These are phyloP conservation scores for Epirrita christyi DNA, from an alignment of 2,888 invertebrate genomes.

Conservation along the genomic window DNA sequence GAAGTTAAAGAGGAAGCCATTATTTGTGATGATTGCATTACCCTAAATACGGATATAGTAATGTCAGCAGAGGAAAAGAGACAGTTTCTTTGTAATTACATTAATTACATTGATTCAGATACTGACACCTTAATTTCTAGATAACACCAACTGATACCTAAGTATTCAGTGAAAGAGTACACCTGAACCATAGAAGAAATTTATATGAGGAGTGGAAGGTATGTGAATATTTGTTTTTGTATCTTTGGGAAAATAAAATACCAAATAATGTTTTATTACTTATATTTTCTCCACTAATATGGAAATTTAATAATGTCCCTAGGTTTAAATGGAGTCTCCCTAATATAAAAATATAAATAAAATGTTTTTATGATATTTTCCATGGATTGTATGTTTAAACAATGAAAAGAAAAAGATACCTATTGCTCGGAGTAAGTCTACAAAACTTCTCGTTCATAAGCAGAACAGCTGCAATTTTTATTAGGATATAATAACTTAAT, in stretches of 20 bases:
- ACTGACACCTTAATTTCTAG: constrained; percentile 25
- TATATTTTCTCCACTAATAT: constrained; percentile 68
- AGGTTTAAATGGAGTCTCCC: constrained; percentile 59
- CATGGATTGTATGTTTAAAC: constrained; percentile 42
- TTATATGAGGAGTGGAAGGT: constrained; percentile 10
- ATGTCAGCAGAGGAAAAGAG: constrained; percentile 71
- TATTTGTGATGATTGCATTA: constrained; percentile 67
- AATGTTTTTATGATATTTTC: constrained; percentile 47
- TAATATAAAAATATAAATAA: constrained; percentile 66
- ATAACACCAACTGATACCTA: not conserved
- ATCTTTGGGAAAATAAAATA: constrained; percentile 45
- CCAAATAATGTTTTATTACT: constrained; percentile 62
- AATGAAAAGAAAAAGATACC: constrained; percentile 22
- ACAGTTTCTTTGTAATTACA: constrained; percentile 76
- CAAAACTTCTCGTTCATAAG: constrained; percentile 1
- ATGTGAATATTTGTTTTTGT: constrained; percentile 7
- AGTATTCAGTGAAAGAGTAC: not conserved
- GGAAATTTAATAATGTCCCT: constrained; percentile 62
- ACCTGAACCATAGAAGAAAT: not conserved
- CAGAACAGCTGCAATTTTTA: constrained; percentile 11
- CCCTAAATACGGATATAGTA: constrained; percentile 67
- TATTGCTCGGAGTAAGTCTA: constrained; percentile 1
- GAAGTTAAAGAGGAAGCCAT: constrained; percentile 68
- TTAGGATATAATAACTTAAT: constrained; percentile 32
- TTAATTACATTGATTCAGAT: constrained; percentile 66